Conservation (phyloP, 2,888 invertebrate genomes). For the Dynastes grantii region DNA sequence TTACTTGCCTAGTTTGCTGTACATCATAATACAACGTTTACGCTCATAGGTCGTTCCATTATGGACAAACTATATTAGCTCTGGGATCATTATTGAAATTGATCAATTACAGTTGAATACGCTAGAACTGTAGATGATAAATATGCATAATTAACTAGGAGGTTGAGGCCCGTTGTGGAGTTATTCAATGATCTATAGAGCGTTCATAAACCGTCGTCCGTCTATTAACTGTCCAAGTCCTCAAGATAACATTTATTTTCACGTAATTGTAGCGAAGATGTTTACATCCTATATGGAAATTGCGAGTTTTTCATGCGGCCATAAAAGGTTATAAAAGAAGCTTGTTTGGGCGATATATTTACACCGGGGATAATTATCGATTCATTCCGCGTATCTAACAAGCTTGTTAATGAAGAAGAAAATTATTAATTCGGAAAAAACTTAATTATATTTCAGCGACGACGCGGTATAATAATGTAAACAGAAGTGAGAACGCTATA, state of each 20-base stretch:
- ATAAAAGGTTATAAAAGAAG: too few species aligned
- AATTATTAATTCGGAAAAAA: too few species aligned
- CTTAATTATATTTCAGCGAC: too few species aligned
- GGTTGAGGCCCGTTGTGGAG: neutral
- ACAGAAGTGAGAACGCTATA: neutral
- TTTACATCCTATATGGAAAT: conserved; percentile 4
- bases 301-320: neutral
- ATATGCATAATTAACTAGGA: conserved; percentile 14
- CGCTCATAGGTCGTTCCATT: neutral
- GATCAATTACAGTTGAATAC: conserved; percentile 14
- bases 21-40: neutral
- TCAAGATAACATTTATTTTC: conserved; percentile 14
- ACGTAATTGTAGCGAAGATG: conserved; percentile 8
- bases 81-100: conserved; percentile 15
- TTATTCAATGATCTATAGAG: neutral
- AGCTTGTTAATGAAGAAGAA: too few species aligned
- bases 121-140: conserved; percentile 19
- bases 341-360: too few species aligned
- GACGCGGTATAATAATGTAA: neutral
- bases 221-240: neutral
- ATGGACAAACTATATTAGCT: neutral
- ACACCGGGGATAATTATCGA: too few species aligned
- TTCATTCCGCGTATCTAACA: too few species aligned
- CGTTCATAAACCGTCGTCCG: neutral
- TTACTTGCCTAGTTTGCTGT: neutral